Conservation (phyloP, 2,888 invertebrate genomes). For the Volucella zonaria region DNA sequence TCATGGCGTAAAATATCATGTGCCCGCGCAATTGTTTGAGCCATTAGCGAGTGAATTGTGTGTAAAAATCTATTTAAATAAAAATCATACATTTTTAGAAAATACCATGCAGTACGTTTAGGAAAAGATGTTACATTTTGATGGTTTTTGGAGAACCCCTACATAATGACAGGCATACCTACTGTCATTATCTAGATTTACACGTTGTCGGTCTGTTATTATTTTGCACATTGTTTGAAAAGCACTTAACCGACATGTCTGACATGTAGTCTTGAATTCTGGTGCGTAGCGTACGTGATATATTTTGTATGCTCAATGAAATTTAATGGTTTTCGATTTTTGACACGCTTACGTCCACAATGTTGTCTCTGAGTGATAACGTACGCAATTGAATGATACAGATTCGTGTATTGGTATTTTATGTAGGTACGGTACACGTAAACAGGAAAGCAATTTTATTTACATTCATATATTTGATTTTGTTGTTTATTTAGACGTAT, state of each 20-base stretch:
- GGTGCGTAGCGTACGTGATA: neutral
- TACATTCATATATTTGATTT: constrained; percentile 4
- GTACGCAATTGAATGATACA: constrained; percentile 1
- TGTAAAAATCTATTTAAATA: neutral
- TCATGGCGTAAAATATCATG: neutral
- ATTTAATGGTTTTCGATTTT: constrained; percentile 48
- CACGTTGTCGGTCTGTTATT: constrained; percentile 15
- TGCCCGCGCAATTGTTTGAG: neutral
- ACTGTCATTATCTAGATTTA: constrained; percentile 24
- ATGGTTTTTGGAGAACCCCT: neutral
- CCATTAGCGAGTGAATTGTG: neutral
- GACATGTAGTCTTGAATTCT: constrained; percentile 13
- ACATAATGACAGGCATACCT: constrained; percentile 1
- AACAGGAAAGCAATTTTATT: neutral
- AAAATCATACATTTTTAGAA: too few relatives aligned
- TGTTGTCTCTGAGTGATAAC: constrained; percentile 17
- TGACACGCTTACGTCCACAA: constrained; percentile 22
- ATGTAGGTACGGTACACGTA: neutral
- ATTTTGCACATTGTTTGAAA: constrained; percentile 1
- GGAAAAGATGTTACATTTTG: neutral
- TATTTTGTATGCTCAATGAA: constrained; percentile 20
- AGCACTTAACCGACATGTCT: constrained; percentile 7
- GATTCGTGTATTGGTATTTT: neutral
- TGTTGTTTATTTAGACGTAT: neutral
- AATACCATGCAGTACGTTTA: too few relatives aligned